Percentiles rank a stretch among this genome's conserved stretches.
Conservation (phyloP, 2,113 vertebrate genomes). For the Peromyscus maniculatus region DNA sequence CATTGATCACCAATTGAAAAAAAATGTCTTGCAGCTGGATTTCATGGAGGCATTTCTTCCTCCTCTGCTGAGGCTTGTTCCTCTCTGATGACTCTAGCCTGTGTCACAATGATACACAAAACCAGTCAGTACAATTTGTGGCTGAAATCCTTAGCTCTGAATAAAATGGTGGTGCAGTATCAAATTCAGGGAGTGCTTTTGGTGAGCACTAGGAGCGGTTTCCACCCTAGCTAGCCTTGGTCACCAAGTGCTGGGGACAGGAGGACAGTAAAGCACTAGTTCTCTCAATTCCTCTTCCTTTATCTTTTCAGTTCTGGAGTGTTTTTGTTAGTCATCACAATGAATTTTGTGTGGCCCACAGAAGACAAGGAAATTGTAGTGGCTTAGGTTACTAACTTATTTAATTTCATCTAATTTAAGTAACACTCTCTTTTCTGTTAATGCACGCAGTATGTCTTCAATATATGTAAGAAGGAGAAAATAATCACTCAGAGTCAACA, state of each 20-base stretch:
- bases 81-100: neutral
- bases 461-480: neutral
- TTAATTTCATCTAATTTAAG: constrained; percentile 12
- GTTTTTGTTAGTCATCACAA: neutral
- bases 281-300: constrained; percentile 7
- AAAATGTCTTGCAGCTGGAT: neutral
- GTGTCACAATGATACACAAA: constrained; percentile 64
- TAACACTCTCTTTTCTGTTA: neutral
- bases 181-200: constrained; percentile 68
- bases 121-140: constrained; percentile 69
- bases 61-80: neutral
- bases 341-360: neutral
- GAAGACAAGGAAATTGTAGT: neutral
- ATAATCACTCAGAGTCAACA: neutral
- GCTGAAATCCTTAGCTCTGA: constrained; percentile 73
- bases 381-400: neutral
- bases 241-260: constrained; percentile 29
- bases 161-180: constrained; percentile 63
- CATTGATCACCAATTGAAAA: neutral
- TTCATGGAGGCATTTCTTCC: neutral
- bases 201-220: constrained; percentile 52
- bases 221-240: constrained; percentile 5
- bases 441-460: neutral
- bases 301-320: neutral
- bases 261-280: neutral